Evolutionary conservation across 2,888 invertebrate species (phyloP), one percentile per base, ranked within the genome.

Genomic region (Agrotis segetum): DNA sequence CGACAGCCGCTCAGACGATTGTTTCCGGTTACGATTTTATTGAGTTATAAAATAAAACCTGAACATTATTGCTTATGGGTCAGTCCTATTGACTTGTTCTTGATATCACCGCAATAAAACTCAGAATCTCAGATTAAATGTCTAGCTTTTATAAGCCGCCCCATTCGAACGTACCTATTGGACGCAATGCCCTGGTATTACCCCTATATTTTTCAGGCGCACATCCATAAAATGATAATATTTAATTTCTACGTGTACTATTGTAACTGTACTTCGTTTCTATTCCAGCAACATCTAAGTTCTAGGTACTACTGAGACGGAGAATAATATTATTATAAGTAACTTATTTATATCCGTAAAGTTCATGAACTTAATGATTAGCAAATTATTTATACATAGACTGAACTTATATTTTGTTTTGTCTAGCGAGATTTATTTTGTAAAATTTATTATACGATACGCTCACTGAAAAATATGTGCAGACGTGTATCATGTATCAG

Each of bases 21-120:
- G 66, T 72, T 84, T 85, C 87, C 88, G 85, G 67, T 84, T 74
- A 59, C 74, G 79, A 79, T 74, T 77, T 81, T 83, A 80, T 80
- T 77, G 78, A 79, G 61, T 80, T 73, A 68, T 79, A 70, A 77
- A 83, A 81, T 79, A 85, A 78, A 82, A 81, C 72, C 79, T 78
- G 73, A 56, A 56, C 29, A 46, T 13, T 58, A 55, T 62, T 52
- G 44, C 46, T 69, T 62, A 63, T 61, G 46, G 65, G 65, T 68
- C 68, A 79, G 56, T 44, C 64, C 59, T 58, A 69, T 67, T 74
- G 50, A 67, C 56, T 68, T 73, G 44, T 49, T 71, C 67, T 64
- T 56, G 49, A 64, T 63, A 63, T 71, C 53, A 47, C 19, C 40
- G 17, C 29, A 63, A 78, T 73, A 82, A 79, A 68, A 66, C 11